These are phyloP conservation scores for Ambastaia sidthimunki DNA, from an alignment of 2,797 vertebrate species.

Conservation along the genomic window DNA sequence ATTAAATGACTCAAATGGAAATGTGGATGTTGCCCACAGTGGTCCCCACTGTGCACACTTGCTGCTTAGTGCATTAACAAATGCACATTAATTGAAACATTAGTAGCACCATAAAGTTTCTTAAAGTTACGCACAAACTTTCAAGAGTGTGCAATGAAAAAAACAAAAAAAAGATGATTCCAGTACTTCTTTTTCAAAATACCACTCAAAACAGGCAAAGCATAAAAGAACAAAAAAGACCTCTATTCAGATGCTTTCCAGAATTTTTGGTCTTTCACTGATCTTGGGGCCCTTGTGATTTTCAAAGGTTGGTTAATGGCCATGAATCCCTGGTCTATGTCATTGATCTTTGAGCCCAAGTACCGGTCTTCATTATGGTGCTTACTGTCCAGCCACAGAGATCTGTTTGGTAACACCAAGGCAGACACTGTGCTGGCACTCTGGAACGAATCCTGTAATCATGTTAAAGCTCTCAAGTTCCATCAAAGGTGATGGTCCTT, in stretches of 20 bases:
- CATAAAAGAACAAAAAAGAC: slow-evolving; percentile 35
- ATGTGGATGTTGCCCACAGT: slow-evolving; percentile 50
- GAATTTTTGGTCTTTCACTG: slow-evolving; percentile 23
- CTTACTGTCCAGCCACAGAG: slow-evolving; percentile 22
- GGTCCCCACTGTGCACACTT: slow-evolving; percentile 42
- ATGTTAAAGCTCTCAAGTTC: neutral
- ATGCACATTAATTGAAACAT: slow-evolving; percentile 43
- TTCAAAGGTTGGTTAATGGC: slow-evolving; percentile 33
- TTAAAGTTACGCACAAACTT: slow-evolving; percentile 40
- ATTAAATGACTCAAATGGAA: slow-evolving; percentile 51
- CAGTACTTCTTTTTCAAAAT: slow-evolving; percentile 29
- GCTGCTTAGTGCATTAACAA: slow-evolving; percentile 36
- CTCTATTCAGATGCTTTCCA: slow-evolving; percentile 29
- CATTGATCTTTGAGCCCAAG: neutral
- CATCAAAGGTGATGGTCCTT: slow-evolving; percentile 37
- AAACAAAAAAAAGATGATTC: slow-evolving; percentile 45
- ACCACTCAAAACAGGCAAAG: slow-evolving; percentile 26
- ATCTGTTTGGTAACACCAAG: slow-evolving; percentile 20
- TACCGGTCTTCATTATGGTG: slow-evolving; percentile 32
- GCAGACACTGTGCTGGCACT: slow-evolving; percentile 30
- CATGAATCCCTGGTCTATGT: slow-evolving; percentile 14
- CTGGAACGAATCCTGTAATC: neutral
- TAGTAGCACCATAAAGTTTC: slow-evolving; percentile 36
- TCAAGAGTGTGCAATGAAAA: slow-evolving; percentile 20
- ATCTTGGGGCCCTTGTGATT: slow-evolving; percentile 39